These are phyloP conservation scores for Drosophila pseudotalamancana DNA, from an alignment of 2,888 invertebrate species.

Conservation along the genomic window DNA sequence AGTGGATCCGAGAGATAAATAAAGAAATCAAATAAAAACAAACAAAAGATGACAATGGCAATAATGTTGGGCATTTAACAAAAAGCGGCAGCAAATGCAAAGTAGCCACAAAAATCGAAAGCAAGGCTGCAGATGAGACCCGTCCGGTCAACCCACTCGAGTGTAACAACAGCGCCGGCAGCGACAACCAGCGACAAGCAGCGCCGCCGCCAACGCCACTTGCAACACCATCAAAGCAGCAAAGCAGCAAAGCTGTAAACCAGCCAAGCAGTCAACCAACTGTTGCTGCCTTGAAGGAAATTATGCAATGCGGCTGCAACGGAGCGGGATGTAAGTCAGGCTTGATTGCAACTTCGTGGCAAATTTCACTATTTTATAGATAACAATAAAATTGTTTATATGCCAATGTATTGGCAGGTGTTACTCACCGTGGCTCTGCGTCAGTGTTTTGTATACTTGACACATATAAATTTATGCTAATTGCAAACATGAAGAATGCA, in stretches of 20 bases:
- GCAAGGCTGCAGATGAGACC: conserved; percentile 40
- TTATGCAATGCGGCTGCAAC: conserved; percentile 52
- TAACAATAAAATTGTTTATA: conserved; percentile 17
- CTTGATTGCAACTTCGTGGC: conserved; percentile 42
- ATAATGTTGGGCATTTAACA: conserved; percentile 58
- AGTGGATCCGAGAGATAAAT: conserved; percentile 41
- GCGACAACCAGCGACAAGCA: conserved; percentile 32
- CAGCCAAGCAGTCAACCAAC: too few relatives aligned
- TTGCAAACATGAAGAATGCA: conserved; percentile 84
- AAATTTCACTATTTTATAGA: conserved; percentile 16
- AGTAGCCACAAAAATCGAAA: conserved; percentile 63
- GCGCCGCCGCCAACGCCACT: conserved; percentile 41
- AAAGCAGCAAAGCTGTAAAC: not conserved
- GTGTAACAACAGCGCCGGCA: conserved; percentile 55
- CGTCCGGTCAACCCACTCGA: conserved; percentile 55
- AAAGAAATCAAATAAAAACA: conserved; percentile 16
- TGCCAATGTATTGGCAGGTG: not conserved
- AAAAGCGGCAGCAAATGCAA: conserved; percentile 63
- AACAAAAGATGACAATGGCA: conserved; percentile 69
- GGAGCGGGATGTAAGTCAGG: conserved; percentile 10
- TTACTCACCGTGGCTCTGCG: conserved; percentile 64
- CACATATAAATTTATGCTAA: conserved; percentile 84
- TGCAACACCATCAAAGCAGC: conserved; percentile 50
- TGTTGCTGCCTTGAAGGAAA: conserved; percentile 46
- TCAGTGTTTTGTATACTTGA: conserved; percentile 78